Base-by-base conservation (phyloP, 2,888 invertebrate species). In the Aquatica leii region DNA sequence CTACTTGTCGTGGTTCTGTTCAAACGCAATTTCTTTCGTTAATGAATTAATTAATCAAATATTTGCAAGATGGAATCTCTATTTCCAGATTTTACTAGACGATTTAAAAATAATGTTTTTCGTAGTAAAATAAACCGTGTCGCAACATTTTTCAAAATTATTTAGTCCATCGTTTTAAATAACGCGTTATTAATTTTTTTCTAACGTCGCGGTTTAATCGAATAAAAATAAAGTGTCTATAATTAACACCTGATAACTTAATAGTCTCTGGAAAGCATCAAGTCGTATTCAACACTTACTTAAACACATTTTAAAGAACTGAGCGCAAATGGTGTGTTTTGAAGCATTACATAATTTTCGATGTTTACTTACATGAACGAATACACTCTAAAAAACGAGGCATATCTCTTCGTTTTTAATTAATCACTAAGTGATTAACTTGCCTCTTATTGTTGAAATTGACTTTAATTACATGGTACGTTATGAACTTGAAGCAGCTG, bases 381-480 rank as follows among this genome's bases (percentile, higher is more conserved):
- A 35, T 53, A 15, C 24, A 4, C 24, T 4, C 37, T 40, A 20
- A 58, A 58, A 59, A 63, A 54, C 59, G 59, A 54, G 58, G 53
- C 59, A 59, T 63, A 59, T 56, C 55, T 57, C 52, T 64, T 64
- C n/a, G n/a, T 46, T 59, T 64, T 64, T 59, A 59, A 62, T 56
- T 64, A 59, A 64, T 56, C 61, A 61, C 58, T 66, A 59, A 55
- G 62, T 50, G 61, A 59, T 68, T 68, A 65, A 60, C 55, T 62
- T 63, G 58, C 41, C 49, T 54, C 59, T 66, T 59, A 64, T 68
- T 59, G 63, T 58, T 66, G 58, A 68, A 68, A 64, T 57, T 62
- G 60, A 64, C 55, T 58, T 66, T 66, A 68, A 68, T 64, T 66
- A 62, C 62, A 50, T 24, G 24, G 24, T 24, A 64, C 18, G 46